Base-by-base conservation (phyloP, 2,113 vertebrate species). In the Puffinus mauretanicus region DNA sequence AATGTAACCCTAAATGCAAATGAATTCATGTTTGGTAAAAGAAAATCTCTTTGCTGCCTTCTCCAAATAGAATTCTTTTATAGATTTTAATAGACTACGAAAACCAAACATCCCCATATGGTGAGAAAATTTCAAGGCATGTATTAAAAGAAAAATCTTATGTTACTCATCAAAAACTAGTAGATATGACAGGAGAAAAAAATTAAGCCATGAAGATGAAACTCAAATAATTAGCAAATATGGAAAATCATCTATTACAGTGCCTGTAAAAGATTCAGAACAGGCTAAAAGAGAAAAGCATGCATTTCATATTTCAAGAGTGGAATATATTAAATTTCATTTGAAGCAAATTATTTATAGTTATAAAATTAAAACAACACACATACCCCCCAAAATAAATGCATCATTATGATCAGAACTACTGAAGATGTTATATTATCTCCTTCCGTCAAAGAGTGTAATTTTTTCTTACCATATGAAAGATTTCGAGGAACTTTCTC, bases 1-100 rank as follows among this genome's bases (percentile, higher is more conserved):
- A 93, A 97, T 94, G 81, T 90, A 96, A 97, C 62, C 22, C 70
- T 58, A 58, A 87, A 96, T 90, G 94, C 78, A 96, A 97, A 97
- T 90, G 16, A 93, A 82, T 88, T 94, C 3, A 3, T 51, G 83
- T 85, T 91, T 91, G 62, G 55, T 85, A n/a, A 64, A 86, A 78
- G 55, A 70, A 79, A 90, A 93, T 69, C 52, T 82, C 86, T 82
- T 79, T 90, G 73, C 73, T 93, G 66, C 46, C 52, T 94, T 89
- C 70, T 82, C 67, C 62, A 91, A 91, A 94, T 10, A 85, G 47
- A 84, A 16, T 26, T 76, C 71, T 93, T 89, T 72, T 9, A 34
- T 54, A 89, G 44, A 80, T 87, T 94, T 92, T 93, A 94, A 96
- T 89, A 78, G 96, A 82, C 77, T 54, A 91, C 70, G 61, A 89